phyloP scores from a whole-genome alignment of 2,888 invertebrate species.

The Dynastes maya region DNA sequence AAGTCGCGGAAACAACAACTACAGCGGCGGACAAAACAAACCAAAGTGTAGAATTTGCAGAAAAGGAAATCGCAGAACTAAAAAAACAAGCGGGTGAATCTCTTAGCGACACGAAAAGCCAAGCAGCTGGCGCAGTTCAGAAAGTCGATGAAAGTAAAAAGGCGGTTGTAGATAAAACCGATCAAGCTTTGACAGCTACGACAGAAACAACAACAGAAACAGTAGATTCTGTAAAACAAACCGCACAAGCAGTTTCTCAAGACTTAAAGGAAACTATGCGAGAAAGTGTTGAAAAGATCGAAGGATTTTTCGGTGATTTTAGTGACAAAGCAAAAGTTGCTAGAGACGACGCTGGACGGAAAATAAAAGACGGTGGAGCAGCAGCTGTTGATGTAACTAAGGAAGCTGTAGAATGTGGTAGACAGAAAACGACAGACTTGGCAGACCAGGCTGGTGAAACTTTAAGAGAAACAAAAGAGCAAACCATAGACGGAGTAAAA shows the following conservation, averaged over 20 bases:
- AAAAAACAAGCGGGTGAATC: conserved; percentile 32
- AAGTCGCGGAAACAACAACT: conserved; percentile 4
- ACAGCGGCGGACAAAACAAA: conserved; percentile 6
- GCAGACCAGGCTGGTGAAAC: conserved; percentile 14
- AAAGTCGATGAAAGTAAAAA: conserved; percentile 50
- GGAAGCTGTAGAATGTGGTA: not conserved
- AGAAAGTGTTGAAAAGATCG: conserved; percentile 54
- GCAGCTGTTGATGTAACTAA: conserved; percentile 39
- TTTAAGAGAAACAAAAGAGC: not conserved
- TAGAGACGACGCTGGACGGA: conserved; percentile 38
- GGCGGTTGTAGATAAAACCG: conserved; percentile 6
- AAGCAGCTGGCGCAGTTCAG: conserved; percentile 35
- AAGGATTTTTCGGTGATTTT: conserved; percentile 59
- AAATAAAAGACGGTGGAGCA: not conserved
- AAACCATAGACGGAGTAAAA: conserved; percentile 48
- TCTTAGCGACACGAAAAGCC: conserved; percentile 36
- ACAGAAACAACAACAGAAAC: conserved; percentile 44
- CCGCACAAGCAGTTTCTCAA: not conserved
- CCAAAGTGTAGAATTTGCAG: conserved; percentile 20
- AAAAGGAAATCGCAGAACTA: conserved; percentile 26
- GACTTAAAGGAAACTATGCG: no score
- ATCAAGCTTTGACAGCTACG: not conserved
- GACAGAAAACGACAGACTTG: not conserved
- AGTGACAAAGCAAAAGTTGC: conserved; percentile 44
- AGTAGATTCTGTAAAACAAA: conserved; percentile 41